These are phyloP conservation scores for Campylorhamphus procurvoides DNA, from an alignment of 2,113 vertebrate species.

Conservation along the genomic window DNA sequence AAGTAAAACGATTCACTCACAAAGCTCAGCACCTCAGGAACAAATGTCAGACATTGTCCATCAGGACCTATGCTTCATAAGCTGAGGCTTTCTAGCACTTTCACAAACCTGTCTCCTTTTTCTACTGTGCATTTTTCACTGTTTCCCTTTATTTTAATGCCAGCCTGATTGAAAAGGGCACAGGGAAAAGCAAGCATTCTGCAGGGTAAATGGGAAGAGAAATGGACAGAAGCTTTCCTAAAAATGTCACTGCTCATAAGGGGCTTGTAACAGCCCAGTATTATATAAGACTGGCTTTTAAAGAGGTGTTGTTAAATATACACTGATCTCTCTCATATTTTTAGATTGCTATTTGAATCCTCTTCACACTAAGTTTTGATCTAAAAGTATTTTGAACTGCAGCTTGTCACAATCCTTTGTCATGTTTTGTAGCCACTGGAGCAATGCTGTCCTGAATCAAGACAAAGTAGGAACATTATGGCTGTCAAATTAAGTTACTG, in stretches of 20 bases:
- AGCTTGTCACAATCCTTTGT: constrained; percentile 4
- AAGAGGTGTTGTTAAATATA: neutral
- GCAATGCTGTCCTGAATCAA: constrained; percentile 46
- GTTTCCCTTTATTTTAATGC: neutral
- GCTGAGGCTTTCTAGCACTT: neutral
- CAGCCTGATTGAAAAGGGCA: constrained; percentile 15
- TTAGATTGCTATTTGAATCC: neutral
- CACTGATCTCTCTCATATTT: neutral
- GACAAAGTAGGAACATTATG: constrained; percentile 39
- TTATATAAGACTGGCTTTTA: neutral
- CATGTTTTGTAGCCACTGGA: constrained; percentile 21
- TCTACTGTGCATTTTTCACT: neutral
- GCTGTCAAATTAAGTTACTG: constrained; percentile 41
- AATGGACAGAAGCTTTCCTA: neutral
- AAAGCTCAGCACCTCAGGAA: neutral
- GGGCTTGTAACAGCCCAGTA: neutral
- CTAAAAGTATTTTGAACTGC: neutral
- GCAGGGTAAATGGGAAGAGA: neutral
- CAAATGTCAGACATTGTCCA: neutral
- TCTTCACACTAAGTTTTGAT: neutral
- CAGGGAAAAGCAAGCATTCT: neutral
- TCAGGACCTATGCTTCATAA: neutral
- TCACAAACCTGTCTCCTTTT: neutral
- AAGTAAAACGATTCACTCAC: neutral
- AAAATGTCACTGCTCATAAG: constrained; percentile 33